These are phyloP conservation scores for Polietes domitor DNA, from an alignment of 2,888 invertebrate species.

Conservation along the genomic window DNA sequence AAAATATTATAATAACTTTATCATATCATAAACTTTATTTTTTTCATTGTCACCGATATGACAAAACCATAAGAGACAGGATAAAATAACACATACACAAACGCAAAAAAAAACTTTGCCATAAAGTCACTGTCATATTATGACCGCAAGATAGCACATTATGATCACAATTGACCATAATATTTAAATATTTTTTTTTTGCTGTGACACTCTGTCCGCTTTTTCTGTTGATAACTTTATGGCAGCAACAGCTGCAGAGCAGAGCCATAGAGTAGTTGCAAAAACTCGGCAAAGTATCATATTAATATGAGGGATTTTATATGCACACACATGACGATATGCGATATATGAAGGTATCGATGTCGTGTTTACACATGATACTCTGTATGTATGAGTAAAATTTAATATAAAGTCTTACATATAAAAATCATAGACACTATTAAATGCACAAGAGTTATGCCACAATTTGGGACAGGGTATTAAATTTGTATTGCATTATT, in stretches of 20 bases:
- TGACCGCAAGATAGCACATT: slow-evolving; percentile 68
- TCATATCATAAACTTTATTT: too few species aligned
- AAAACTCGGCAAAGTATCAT: background rate
- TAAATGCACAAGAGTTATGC: background rate
- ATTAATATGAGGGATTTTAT: slow-evolving; percentile 2
- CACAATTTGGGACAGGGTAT: background rate
- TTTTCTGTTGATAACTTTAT: slow-evolving; percentile 13
- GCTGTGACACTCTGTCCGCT: slow-evolving; percentile 27
- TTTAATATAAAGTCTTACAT: background rate
- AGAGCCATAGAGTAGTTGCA: background rate
- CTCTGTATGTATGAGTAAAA: too few species aligned
- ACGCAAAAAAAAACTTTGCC: slow-evolving; percentile 45
- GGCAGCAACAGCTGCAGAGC: slow-evolving; percentile 54
- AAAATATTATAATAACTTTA: too few species aligned
- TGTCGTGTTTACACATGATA: background rate
- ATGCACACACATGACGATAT: background rate
- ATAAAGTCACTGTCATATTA: slow-evolving; percentile 68
- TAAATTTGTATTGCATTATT: background rate
- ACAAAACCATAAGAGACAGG: background rate
- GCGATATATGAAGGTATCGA: background rate
- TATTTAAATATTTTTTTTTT: slow-evolving; percentile 19
- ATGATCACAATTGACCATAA: slow-evolving; percentile 41
- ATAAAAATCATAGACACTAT: background rate
- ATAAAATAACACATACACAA: background rate
- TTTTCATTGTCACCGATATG: background rate